phyloP scores from a whole-genome alignment of 1,140 invertebrate species.

The Drosophila mauritiana region DNA sequence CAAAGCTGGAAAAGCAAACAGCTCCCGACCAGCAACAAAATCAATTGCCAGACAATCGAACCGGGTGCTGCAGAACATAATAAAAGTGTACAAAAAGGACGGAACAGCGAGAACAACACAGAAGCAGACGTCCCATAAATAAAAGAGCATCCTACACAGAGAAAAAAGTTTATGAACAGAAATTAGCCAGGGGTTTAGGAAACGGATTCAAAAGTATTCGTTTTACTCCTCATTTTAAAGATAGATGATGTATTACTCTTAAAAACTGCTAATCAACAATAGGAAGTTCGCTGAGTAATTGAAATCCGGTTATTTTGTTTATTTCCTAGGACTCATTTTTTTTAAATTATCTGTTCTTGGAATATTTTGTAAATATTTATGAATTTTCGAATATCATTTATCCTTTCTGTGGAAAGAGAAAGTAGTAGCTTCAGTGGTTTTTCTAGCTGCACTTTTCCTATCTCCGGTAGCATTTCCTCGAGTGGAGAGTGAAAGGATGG shows the following conservation, averaged over 20 bases:
- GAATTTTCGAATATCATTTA: too few species aligned
- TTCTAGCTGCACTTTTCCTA: not conserved
- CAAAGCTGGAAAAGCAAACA: slow-evolving; percentile 52
- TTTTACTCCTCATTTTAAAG: too few species aligned
- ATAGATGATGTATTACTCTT: too few species aligned
- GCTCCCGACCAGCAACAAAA: slow-evolving; percentile 33
- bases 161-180: not conserved
- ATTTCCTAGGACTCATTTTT: too few species aligned
- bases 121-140: slow-evolving; percentile 48
- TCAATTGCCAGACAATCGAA: slow-evolving; percentile 66
- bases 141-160: slow-evolving; percentile 25
- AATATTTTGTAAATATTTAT: too few species aligned
- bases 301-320: too few species aligned
- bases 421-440: not conserved
- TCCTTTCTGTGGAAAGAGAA: too few species aligned
- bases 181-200: not conserved
- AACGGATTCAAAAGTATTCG: not conserved
- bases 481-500: slow-evolving; percentile 3
- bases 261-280: too few species aligned
- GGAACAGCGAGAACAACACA: slow-evolving; percentile 17
- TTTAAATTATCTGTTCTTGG: too few species aligned
- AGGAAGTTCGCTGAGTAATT: too few species aligned
- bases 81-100: slow-evolving; percentile 12
- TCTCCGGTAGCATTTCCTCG: slow-evolving; percentile 3
- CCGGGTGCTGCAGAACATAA: slow-evolving; percentile 19